Evolutionary conservation across 2,113 vertebrate genomes (phyloP).

Genomic region (Apodemus speciosus): DNA sequence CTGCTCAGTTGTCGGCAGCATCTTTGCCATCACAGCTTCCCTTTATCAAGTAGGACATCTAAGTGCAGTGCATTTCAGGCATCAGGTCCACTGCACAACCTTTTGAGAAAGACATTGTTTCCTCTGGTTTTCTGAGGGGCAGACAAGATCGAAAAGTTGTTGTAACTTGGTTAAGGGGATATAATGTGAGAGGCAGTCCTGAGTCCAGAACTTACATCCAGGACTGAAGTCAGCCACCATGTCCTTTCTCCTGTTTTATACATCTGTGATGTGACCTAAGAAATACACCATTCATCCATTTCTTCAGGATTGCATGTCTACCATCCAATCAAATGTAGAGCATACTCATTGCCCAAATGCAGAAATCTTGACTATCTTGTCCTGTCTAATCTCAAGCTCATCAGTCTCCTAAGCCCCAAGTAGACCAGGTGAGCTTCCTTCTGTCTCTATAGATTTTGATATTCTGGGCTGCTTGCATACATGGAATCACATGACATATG

Average conservation of each 20-base stretch:
- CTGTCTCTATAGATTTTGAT: not conserved
- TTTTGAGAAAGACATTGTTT: not conserved
- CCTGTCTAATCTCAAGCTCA: not conserved
- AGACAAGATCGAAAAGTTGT: not conserved
- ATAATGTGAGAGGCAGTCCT: not conserved
- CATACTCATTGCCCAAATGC: not conserved
- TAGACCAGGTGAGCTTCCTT: not conserved
- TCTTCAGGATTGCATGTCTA: not conserved
- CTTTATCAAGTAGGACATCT: not conserved
- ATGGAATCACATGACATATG: not conserved
- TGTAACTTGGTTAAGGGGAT: not conserved
- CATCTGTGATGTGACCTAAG: not conserved
- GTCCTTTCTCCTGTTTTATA: not conserved
- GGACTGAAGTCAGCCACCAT: not conserved
- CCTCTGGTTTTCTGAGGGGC: not conserved
- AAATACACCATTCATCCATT: not conserved
- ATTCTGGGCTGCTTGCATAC: not conserved
- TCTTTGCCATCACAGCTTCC: not conserved
- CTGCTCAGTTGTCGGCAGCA: not conserved
- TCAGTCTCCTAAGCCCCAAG: no score
- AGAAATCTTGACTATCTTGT: not conserved
- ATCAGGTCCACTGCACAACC: no score
- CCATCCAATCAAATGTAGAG: not conserved
- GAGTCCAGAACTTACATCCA: not conserved
- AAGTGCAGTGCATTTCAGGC: rapidly evolving